These are phyloP conservation scores for Nebria salina DNA, from an alignment of 2,888 invertebrate genomes.

Conservation along the genomic window DNA sequence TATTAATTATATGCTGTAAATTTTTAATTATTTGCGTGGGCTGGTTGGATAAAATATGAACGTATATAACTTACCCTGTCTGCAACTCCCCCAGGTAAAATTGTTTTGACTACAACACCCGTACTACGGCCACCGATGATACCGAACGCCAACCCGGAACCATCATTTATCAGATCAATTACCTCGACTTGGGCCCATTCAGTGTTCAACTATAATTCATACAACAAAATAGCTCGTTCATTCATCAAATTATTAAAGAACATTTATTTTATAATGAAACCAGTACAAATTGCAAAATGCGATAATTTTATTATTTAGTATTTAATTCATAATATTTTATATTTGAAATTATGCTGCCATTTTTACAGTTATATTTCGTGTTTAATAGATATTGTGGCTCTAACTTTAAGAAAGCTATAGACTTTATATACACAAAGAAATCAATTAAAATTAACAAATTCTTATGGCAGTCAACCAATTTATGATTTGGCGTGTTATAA, in stretches of 20 bases:
- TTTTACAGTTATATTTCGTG: no score
- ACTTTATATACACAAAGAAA: no score
- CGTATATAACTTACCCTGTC: constrained; percentile 75
- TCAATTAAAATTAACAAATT: no score
- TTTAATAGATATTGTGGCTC: no score
- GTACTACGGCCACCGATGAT: constrained; percentile 93
- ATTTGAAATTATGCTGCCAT: no score
- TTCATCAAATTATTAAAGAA: not conserved
- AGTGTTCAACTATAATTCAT: constrained; percentile 81
- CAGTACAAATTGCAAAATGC: no score
- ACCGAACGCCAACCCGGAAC: constrained; percentile 91
- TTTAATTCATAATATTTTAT: no score
- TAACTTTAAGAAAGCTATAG: no score
- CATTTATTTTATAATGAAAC: not conserved
- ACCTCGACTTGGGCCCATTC: constrained; percentile 97
- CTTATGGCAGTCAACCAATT: no score
- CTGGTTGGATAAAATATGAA: not conserved
- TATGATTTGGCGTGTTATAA: not conserved
- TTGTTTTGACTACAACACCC: constrained; percentile 93
- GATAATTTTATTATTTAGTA: no score
- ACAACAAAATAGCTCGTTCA: constrained; percentile 18
- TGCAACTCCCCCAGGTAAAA: constrained; percentile 91
- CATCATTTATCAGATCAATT: constrained; percentile 92
- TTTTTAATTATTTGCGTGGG: not conserved
- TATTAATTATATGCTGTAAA: not conserved